Conservation (phyloP, 1,140 invertebrate species). For the Procambarus clarkii region DNA sequence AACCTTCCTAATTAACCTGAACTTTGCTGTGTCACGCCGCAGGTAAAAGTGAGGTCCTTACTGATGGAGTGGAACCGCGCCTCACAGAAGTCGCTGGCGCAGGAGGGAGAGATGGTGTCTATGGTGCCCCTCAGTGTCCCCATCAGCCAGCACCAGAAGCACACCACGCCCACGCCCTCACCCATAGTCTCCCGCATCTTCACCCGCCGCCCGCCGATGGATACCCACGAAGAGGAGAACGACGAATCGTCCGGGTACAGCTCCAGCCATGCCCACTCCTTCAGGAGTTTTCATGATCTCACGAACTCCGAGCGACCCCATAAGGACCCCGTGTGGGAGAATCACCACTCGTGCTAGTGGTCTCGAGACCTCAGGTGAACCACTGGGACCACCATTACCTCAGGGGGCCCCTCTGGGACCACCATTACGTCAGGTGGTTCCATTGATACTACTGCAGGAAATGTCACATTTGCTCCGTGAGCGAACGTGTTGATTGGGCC, state of each 20-base stretch:
- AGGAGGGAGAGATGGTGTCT: constrained; percentile 34
- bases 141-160: background rate
- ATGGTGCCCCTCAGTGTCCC: constrained; percentile 47
- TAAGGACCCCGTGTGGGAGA: constrained; percentile 31
- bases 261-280: constrained; percentile 54
- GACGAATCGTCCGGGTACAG: constrained; percentile 50
- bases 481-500: too few species aligned
- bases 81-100: constrained; percentile 25
- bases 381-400: background rate
- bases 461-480: background rate
- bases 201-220: constrained; percentile 16
- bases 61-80: constrained; percentile 56
- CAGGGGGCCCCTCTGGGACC: background rate
- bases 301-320: background rate
- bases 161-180: background rate
- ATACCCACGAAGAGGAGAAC: constrained; percentile 44
- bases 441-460: background rate
- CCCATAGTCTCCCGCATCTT: background rate
- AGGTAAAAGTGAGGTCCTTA: constrained; percentile 52
- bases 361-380: background rate
- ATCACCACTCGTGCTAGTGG: constrained; percentile 55
- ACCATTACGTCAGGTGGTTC: background rate
- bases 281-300: constrained; percentile 50
- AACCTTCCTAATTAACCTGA: background rate
- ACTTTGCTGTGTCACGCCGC: background rate